Percentiles rank a stretch among this genome's conserved stretches.
phyloP scores from a whole-genome alignment of 2,797 vertebrate genomes.

The Okamejei kenojei region DNA sequence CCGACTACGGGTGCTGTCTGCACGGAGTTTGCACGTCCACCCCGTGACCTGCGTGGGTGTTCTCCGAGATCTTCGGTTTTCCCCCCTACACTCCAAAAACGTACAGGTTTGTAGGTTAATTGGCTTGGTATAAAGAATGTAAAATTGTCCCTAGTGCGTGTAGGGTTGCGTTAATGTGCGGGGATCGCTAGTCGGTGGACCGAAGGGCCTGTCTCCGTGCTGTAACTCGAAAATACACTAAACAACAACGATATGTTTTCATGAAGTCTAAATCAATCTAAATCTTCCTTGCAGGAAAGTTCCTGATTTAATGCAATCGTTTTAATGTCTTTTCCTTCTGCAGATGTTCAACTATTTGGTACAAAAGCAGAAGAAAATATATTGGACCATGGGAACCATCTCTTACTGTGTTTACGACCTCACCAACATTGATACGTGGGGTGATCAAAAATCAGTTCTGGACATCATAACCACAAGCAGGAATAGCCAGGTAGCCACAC shows the following conservation, averaged over 20 bases:
- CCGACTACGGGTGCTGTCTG: too few species aligned
- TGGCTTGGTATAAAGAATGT: too few species aligned
- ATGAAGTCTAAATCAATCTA: neutral
- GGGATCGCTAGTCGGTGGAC: too few species aligned
- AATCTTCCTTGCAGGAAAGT: neutral
- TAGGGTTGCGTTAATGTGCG: too few species aligned
- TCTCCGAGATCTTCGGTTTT: too few species aligned
- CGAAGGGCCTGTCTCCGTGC: too few species aligned
- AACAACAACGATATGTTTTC: neutral
- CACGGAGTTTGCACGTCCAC: too few species aligned
- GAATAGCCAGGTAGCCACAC: conserved; percentile 38
- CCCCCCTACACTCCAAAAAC: too few species aligned
- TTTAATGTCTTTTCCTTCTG: neutral
- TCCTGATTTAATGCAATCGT: neutral
- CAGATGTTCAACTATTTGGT: conserved; percentile 39
- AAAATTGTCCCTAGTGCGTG: too few species aligned
- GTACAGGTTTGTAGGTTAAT: too few species aligned
- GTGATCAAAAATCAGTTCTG: conserved; percentile 39
- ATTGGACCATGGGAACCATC: conserved; percentile 38
- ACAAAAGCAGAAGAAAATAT: conserved; percentile 43
- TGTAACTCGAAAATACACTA: too few species aligned
- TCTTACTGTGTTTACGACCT: conserved; percentile 35
- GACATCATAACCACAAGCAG: conserved; percentile 39
- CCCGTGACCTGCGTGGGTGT: too few species aligned
- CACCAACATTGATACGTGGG: conserved; percentile 38